These are phyloP conservation scores for Anthonomus grandis DNA, from an alignment of 1,140 invertebrate genomes.

Conservation along the genomic window DNA sequence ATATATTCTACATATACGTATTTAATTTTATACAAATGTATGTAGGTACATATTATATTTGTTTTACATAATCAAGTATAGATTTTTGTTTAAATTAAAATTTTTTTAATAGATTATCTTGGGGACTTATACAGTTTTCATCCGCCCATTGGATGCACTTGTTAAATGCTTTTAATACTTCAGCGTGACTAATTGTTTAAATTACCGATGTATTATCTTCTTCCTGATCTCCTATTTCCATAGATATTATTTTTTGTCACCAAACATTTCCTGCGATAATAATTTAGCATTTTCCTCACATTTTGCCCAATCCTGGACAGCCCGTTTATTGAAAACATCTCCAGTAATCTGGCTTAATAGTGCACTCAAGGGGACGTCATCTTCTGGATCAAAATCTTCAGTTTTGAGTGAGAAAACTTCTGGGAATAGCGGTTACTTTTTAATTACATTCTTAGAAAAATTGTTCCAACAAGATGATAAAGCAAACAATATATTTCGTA, in stretches of 20 bases:
- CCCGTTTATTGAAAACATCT: not conserved
- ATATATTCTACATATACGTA: not conserved
- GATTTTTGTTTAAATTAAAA: not conserved
- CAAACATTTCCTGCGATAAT: not conserved
- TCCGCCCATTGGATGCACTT: not conserved
- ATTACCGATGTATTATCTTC: not conserved
- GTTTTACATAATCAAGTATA: not conserved
- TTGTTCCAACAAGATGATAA: not conserved
- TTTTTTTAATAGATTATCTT: not conserved
- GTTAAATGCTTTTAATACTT: not conserved
- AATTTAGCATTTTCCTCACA: not conserved
- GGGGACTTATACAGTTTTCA: not conserved
- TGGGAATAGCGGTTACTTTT: not conserved
- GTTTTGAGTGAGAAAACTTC: not conserved
- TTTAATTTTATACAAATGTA: not conserved
- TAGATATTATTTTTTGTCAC: not conserved
- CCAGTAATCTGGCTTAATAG: no score
- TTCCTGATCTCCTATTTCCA: not conserved
- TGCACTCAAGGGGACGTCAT: no score
- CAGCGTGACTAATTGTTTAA: not conserved
- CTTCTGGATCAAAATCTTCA: no score
- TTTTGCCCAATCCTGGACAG: not conserved
- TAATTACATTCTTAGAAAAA: not conserved
- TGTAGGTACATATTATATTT: not conserved
- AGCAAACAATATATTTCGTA: not conserved